Conservation (phyloP, 1,140 invertebrate genomes). For the Pollicipes pollicipes region DNA sequence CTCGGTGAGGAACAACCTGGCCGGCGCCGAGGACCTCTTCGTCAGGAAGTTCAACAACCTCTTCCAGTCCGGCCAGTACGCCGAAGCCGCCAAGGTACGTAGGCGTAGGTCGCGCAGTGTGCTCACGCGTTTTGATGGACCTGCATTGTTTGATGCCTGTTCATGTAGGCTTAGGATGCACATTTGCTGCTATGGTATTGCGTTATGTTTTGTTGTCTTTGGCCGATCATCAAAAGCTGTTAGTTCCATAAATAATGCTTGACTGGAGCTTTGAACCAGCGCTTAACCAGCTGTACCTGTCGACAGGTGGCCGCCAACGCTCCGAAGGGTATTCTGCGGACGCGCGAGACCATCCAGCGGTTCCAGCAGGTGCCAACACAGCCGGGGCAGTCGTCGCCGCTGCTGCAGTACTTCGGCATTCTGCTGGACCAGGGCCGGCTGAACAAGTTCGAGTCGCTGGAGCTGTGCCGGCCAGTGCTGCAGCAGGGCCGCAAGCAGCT, state of each 20-base stretch:
- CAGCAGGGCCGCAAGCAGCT: conserved; percentile 83
- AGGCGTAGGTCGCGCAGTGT: too few species aligned
- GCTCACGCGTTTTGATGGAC: background rate
- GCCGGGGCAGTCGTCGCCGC: conserved; percentile 80
- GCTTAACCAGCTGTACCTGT: background rate
- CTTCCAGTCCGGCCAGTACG: conserved; percentile 80
- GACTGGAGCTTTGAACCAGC: conserved; percentile 1
- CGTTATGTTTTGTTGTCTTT: background rate
- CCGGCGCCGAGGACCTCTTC: conserved; percentile 94
- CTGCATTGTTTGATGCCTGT: background rate
- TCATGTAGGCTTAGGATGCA: background rate
- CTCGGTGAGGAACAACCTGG: conserved; percentile 87
- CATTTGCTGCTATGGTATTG: background rate
- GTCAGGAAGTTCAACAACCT: conserved; percentile 93
- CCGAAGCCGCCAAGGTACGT: conserved; percentile 76
- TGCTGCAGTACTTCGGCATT: conserved; percentile 97
- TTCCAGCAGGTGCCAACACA: conserved; percentile 93
- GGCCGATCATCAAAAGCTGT: background rate
- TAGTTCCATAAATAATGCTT: conserved; percentile 8
- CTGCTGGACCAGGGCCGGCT: conserved; percentile 80
- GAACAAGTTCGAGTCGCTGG: conserved; percentile 96
- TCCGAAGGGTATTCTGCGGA: conserved; percentile 90
- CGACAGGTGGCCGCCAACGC: conserved; percentile 81
- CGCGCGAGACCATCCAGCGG: conserved; percentile 90
- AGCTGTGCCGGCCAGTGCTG: conserved; percentile 87